Percentiles rank a stretch among this genome's conserved stretches.
Evolutionary conservation across 1,140 invertebrate species (phyloP).

Genomic region (Uloborus diversus): DNA sequence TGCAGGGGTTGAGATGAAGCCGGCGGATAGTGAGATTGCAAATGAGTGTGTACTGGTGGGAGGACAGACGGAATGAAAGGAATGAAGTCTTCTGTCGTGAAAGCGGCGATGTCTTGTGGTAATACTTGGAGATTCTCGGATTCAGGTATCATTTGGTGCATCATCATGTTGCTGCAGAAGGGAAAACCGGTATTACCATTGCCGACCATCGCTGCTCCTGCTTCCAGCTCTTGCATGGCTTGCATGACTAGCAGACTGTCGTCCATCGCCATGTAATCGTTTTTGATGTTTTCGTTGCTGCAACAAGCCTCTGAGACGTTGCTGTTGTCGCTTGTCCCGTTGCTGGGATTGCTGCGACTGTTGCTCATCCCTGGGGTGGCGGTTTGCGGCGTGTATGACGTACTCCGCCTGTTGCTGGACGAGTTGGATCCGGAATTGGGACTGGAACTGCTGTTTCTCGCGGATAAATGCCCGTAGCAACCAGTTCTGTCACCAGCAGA

Average conservation of each 20-base stretch:
- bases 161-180: background rate
- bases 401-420: constrained; percentile 23
- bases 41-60: constrained; percentile 23
- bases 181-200: background rate
- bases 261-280: constrained; percentile 16
- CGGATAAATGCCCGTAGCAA: constrained; percentile 92
- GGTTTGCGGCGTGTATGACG: constrained; percentile 3
- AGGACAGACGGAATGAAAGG: constrained; percentile 15
- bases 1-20: background rate
- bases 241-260: constrained; percentile 40
- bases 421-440: constrained; percentile 38
- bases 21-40: background rate
- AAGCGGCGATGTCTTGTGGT: constrained; percentile 41
- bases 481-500: constrained; percentile 66
- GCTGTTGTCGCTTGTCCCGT: constrained; percentile 28
- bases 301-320: constrained; percentile 19
- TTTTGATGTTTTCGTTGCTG: background rate
- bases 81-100: constrained; percentile 8
- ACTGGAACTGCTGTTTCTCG: constrained; percentile 70
- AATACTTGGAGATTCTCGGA: constrained; percentile 43
- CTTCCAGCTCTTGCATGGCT: constrained; percentile 51
- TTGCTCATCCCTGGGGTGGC: constrained; percentile 10
- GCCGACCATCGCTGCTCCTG: background rate
- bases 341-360: constrained; percentile 1
- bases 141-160: constrained; percentile 6